Evolutionary conservation across 1,140 invertebrate species (phyloP).

Genomic region (Drosophila pallidifrons): DNA sequence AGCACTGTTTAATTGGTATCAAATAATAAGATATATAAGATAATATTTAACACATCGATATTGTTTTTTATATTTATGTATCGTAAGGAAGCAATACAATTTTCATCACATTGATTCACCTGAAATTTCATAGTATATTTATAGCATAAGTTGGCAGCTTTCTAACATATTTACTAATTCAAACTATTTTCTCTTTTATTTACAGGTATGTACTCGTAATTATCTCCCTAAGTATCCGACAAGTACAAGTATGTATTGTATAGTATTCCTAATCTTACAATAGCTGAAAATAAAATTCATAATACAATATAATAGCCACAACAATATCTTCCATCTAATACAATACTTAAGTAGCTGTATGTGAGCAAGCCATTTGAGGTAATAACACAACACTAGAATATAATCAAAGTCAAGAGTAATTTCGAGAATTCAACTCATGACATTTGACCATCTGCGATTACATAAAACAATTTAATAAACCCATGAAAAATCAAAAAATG

Average conservation of each 20-base stretch:
- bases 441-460: slow-evolving; percentile 61
- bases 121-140: too few relatives aligned
- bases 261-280: slow-evolving; percentile 8
- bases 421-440: slow-evolving; percentile 58
- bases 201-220: slow-evolving; percentile 57
- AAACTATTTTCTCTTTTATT: slow-evolving; percentile 25
- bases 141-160: too few relatives aligned
- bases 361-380: slow-evolving; percentile 26
- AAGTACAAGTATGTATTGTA: too few relatives aligned
- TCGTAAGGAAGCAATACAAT: too few relatives aligned
- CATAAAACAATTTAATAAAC: slow-evolving; percentile 77
- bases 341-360: background rate
- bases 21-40: background rate
- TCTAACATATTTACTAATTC: slow-evolving; percentile 24
- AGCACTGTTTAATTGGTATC: background rate
- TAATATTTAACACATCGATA: too few relatives aligned
- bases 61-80: too few relatives aligned
- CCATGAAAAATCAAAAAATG: slow-evolving; percentile 79
- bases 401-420: slow-evolving; percentile 58
- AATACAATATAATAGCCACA: slow-evolving; percentile 19
- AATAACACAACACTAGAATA: slow-evolving; percentile 43
- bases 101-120: too few relatives aligned
- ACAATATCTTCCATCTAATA: slow-evolving; percentile 13
- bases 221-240: background rate
- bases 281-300: slow-evolving; percentile 1